phyloP scores from a whole-genome alignment of 2,888 invertebrate genomes.

The Amiota minor region DNA sequence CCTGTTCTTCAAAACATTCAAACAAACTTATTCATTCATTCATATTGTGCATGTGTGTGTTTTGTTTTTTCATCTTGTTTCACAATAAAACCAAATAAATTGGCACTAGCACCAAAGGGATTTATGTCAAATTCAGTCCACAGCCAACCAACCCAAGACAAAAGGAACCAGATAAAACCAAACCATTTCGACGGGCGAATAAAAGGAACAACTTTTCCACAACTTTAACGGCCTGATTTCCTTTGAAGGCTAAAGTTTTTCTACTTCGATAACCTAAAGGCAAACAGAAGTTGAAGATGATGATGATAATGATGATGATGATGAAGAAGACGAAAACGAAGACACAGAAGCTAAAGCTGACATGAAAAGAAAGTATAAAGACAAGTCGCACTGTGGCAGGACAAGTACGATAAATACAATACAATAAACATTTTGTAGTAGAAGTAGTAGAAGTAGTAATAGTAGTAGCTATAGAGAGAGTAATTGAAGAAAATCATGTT shows the following conservation, averaged over 20 bases:
- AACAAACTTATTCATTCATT: too few species aligned
- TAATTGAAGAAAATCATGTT: constrained; percentile 2
- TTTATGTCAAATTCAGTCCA: constrained; percentile 65
- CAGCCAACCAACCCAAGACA: constrained; percentile 23
- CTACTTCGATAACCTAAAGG: constrained; percentile 55
- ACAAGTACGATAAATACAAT: background rate
- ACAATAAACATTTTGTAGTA: constrained; percentile 10
- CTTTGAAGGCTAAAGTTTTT: constrained; percentile 55
- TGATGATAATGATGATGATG: constrained; percentile 29
- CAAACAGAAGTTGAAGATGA: constrained; percentile 30
- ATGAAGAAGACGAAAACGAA: background rate
- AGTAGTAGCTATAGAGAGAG: too few species aligned
- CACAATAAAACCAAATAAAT: constrained; percentile 56
- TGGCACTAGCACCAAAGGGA: constrained; percentile 67
- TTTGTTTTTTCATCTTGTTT: too few species aligned
- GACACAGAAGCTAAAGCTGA: background rate
- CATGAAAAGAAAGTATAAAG: background rate
- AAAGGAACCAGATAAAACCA: background rate
- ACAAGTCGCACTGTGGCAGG: background rate
- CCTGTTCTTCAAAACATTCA: too few species aligned
- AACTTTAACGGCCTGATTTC: constrained; percentile 26
- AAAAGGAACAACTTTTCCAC: constrained; percentile 29
- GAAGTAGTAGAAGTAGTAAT: background rate
- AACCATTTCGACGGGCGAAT: constrained; percentile 39
- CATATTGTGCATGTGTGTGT: too few species aligned